Conservation (phyloP, 2,113 vertebrate genomes). For the Mirza zaza region DNA sequence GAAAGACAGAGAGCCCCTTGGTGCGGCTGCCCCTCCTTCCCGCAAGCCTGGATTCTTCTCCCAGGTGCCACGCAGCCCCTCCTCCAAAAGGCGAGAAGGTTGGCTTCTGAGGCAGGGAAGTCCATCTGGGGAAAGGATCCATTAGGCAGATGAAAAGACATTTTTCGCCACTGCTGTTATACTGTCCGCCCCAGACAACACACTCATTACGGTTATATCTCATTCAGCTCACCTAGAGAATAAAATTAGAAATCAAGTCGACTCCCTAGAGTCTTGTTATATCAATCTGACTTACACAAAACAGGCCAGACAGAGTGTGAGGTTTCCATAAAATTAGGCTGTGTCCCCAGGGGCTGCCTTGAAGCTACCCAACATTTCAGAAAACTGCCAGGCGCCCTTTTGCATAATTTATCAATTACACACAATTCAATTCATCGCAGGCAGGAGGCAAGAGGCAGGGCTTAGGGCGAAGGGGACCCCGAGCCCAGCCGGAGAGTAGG, state of each 20-base stretch:
- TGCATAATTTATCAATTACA: slow-evolving; percentile 85
- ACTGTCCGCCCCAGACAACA: slow-evolving; percentile 24
- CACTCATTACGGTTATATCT: slow-evolving; percentile 59
- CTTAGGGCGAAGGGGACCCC: neutral
- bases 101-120: neutral
- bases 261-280: slow-evolving; percentile 84
- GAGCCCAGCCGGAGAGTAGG: neutral
- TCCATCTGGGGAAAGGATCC: neutral
- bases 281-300: slow-evolving; percentile 79
- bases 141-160: slow-evolving; percentile 13
- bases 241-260: slow-evolving; percentile 81
- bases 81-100: neutral
- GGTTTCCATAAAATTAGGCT: slow-evolving; percentile 78
- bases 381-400: slow-evolving; percentile 77
- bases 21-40: neutral
- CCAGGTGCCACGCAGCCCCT: neutral
- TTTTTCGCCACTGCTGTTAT: neutral
- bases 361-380: slow-evolving; percentile 70
- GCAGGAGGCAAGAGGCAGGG: slow-evolving; percentile 38
- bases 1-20: neutral
- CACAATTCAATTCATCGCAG: slow-evolving; percentile 71
- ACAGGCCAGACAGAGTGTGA: slow-evolving; percentile 78
- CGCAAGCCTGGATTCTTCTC: neutral
- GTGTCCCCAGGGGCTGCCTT: slow-evolving; percentile 78
- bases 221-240: slow-evolving; percentile 79